Conservation (phyloP, 2,888 invertebrate genomes). For the Diaperis boleti region DNA sequence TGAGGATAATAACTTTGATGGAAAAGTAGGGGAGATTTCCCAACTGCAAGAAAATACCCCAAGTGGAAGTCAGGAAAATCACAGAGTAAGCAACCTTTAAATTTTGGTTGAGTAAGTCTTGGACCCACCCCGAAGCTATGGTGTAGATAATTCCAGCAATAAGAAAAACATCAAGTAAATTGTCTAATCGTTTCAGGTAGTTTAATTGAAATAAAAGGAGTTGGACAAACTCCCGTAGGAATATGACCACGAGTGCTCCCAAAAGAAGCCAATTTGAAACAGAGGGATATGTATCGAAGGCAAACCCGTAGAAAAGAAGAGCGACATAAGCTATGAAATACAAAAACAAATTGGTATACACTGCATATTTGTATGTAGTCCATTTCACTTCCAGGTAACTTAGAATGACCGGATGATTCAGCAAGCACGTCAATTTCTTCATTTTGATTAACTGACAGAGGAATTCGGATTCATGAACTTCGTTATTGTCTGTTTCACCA, state of each 20-base stretch:
- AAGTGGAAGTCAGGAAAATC: constrained; percentile 22
- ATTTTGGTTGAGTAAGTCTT: constrained; percentile 3
- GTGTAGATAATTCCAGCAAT: constrained; percentile 20
- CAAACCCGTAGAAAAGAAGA: constrained; percentile 31
- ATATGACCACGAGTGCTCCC: background rate
- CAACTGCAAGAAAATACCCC: constrained; percentile 32
- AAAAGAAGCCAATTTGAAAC: constrained; percentile 26
- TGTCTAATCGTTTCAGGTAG: constrained; percentile 21
- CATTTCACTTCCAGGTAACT: constrained; percentile 34
- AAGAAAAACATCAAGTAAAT: constrained; percentile 18
- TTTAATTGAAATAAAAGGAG: constrained; percentile 13
- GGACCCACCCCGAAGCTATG: background rate
- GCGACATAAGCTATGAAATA: constrained; percentile 30
- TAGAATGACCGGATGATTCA: constrained; percentile 32
- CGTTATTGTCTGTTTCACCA: background rate
- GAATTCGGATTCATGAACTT: constrained; percentile 32
- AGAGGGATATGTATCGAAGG: background rate
- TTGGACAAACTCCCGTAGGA: constrained; percentile 8
- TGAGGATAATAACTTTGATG: constrained; percentile 33
- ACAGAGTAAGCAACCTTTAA: constrained; percentile 17
- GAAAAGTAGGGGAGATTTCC: constrained; percentile 27
- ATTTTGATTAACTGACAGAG: constrained; percentile 20
- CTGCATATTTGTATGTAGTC: constrained; percentile 15
- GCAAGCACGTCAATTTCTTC: constrained; percentile 16
- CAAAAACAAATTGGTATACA: constrained; percentile 13